Evolutionary conservation across 2,797 vertebrate genomes (phyloP), one percentile per base, ranked within the genome.

Genomic region (Leuciscus waleckii): DNA sequence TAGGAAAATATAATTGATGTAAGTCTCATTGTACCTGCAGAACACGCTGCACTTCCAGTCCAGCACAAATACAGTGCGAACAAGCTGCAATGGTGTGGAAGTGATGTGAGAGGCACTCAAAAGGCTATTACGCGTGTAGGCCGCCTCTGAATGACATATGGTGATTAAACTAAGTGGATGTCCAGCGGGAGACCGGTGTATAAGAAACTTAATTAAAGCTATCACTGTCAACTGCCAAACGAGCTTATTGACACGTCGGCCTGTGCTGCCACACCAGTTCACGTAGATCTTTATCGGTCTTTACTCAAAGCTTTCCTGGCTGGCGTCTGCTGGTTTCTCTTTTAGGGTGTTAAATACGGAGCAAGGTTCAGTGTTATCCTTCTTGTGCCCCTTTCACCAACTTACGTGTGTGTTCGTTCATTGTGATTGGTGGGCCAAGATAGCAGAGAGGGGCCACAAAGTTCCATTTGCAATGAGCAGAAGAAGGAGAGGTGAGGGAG

Each of bases 391-490:
- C 89, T 93, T 90, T 91, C 79, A 90, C 88, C 93, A 92, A 94
- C 89, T 92, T 93, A 93, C 90, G 90, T 91, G 91, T 91, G 89
- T 90, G 92, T 93, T 91, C 91, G 90, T 88, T 78, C 65, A 75
- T 82, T 77, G 73, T 83, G 80, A 35, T 69, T 71, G 75, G 73
- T 74, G 67, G 74, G 81, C 78, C 43, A 88, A 91, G 93, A 94
- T 94, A 93, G 91, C 91, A 90, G 71, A 92, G 91, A 92, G 92
- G 91, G 94, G 91, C 92, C 92, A 94, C 92, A 93, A 95, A 95
- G 94, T 93, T 95, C 93, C 92, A 94, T 95, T 96, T 94, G 94
- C 94, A 94, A 95, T 93, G 93, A 95, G 92, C 79, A 86, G 81
- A 79, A 88, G 84, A 84, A 89, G 79, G 78, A 87, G 87, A 90